Evolutionary conservation across 2,888 invertebrate genomes (phyloP), one percentile per base, ranked within the genome.

Genomic region (Stomorhina lunata): DNA sequence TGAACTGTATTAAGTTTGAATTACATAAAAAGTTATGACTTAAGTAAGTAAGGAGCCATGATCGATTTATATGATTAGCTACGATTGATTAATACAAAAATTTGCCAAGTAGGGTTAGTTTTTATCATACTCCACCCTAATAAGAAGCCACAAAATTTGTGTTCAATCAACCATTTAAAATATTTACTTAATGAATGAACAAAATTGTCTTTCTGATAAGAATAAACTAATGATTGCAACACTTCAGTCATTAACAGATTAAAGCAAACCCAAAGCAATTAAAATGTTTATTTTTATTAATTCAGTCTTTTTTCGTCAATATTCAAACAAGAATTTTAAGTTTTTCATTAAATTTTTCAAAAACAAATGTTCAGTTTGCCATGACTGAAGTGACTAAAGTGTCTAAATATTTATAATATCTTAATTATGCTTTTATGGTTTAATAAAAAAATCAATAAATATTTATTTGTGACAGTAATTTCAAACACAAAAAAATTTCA

Each of bases 211-310:
- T 61, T 48, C 34, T 50, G 59, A 76, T 76, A 66, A 66, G n/a
- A 66, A 12, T 66, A 37, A 76, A 22, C 48, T 69, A n/a, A n/a
- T n/a, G n/a, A 69, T 53, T 77, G 61, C 61, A 69, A 77, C 66
- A 55, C n/a, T n/a, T n/a, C 40, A 27, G 20, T 6, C n/a, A 40
- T 15, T 29, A 20, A 25, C 50, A 63, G 27, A 61, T 50, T 50
- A 9, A 2, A 37, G 25, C n/a, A n/a, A n/a, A n/a, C n/a, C n/a
- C n/a, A n/a, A n/a, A n/a, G n/a, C n/a, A 66, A 34, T 48, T 12
- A 22, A 2, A 12, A 12, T 12, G 65, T 40, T 37, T 22, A 37
- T 37, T 9, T 4, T 27, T 50, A 4, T 6, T 27, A 12, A 4
- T 34, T 4, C 2, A 5, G 15, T 9, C 15, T 27, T 27, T 27